Base-by-base conservation (phyloP, 2,797 vertebrate genomes). In the Macrochelys suwanniensis region DNA sequence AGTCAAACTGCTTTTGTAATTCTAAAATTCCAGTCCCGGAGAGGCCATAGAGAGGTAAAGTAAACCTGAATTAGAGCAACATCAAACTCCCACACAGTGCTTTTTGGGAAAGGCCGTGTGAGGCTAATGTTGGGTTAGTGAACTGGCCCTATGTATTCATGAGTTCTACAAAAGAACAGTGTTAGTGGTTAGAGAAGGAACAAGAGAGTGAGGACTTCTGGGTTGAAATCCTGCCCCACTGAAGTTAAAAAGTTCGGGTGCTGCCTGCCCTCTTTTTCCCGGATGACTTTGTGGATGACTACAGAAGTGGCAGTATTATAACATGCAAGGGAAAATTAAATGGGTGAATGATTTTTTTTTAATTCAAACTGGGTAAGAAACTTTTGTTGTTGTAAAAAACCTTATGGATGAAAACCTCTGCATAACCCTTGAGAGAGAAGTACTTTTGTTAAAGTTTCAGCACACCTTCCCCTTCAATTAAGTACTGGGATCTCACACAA, bases 1-100 rank as follows among this genome's bases (percentile, higher is more conserved):
- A 65, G 16, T 65, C n/a, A 68, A 37, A 10, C 17, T 37, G 65
- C 33, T 68, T 8, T 1, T 15, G 5, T 0, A 31, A 76, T 54
- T 57, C 3, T 9, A 16, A 0, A 0, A 82, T 42, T 59, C 80
- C 50, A 9, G 80, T 42, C 2, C 16, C 0, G 2, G 37, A 28
- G 88, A 61, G 10, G 5, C 15, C 59, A 88, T 42, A 13, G 0
- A 21, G 61, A 21, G 17, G 17, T 10, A 5, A 37, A 68, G n/a
- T 10, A 37, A 37, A 33, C 31, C 59, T 61, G 59, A 61, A 61
- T 17, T 61, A 61, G 59, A 61, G 31, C 31, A 61, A 61, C 6
- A 33, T 33, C 59, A 61, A 33, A 61, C 59, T 33, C 59, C 17
- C 17, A 11, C 33, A 37, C n/a, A 37, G 17, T 11, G 65, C 65